Base-by-base conservation (phyloP, 1,140 invertebrate genomes). In the Drosophila quadrilineata region DNA sequence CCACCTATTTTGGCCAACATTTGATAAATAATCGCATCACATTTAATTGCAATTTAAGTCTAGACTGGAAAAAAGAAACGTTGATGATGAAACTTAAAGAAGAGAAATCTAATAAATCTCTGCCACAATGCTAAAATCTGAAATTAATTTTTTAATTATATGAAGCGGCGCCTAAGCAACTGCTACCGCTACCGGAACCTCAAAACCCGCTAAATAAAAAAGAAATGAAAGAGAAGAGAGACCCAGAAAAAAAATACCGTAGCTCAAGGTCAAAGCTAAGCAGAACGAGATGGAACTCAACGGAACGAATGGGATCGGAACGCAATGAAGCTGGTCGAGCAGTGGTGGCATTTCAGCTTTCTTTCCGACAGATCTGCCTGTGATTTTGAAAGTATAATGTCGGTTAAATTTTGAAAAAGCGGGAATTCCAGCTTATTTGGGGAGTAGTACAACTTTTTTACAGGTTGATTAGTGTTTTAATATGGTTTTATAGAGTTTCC, bases 141-240 rank as follows among this genome's bases (percentile, higher is more conserved):
- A 84, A 82, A 82, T 84, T 73, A 84, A 82, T 69, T 75, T 62
- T 84, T 73, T 84, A 82, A 82, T 82, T 84, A 84, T 82, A 82
- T 65, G 58, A 59, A 43, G 53, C 38, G 56, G 72, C 48, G 54
- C 65, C 53, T 64, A 66, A 53, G 68, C 31, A 6, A 60, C 17
- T 8, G 52, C 72, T 75, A 75, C 71, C 60, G 63, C 62, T 66
- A 17, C 4, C 35, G 49, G 49, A 54, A 62, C 49, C 59, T 14
- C 6, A 36, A 50, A 57, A 52, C 28, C 67, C 62, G 76, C 72
- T 41, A 70, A 62, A n/a, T n/a, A n/a, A n/a, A n/a, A n/a, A n/a
- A n/a, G n/a, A n/a, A n/a, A n/a, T n/a, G n/a, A n/a, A n/a, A n/a
- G n/a, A n/a, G n/a, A n/a, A n/a, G n/a, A n/a, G n/a, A n/a, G n/a